phyloP scores from a whole-genome alignment of 2,113 vertebrate genomes.

The Cochlearius cochlearius region DNA sequence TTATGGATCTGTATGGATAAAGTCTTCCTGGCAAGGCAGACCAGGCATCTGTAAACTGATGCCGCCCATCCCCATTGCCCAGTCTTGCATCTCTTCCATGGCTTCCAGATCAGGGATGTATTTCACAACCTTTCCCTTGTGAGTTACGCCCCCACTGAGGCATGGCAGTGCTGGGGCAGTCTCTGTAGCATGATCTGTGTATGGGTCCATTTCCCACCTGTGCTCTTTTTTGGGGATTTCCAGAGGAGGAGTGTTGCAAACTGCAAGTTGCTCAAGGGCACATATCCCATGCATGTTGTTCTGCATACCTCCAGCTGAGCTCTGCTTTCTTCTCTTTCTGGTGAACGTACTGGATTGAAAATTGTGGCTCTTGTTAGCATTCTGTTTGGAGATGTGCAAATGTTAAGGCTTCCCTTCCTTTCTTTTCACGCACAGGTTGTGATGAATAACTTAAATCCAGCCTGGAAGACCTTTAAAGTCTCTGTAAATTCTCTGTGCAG shows the following conservation, averaged over 20 bases:
- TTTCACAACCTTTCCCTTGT: neutral
- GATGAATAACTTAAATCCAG: slow-evolving; percentile 97
- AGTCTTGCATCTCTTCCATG: neutral
- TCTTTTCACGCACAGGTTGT: slow-evolving; percentile 82
- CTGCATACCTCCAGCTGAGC: neutral
- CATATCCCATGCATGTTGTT: neutral
- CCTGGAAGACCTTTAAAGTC: slow-evolving; percentile 97
- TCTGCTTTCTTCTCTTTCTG: neutral
- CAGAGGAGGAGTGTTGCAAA: neutral
- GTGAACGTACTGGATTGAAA: neutral
- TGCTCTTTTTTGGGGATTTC: neutral
- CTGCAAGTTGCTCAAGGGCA: neutral
- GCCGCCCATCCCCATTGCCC: neutral
- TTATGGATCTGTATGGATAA: neutral
- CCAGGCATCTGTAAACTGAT: neutral
- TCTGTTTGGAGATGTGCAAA: slow-evolving; percentile 22
- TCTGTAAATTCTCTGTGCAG: slow-evolving; percentile 97
- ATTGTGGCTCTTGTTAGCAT: neutral
- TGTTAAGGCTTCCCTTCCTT: neutral
- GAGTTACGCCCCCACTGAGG: fast-evolving
- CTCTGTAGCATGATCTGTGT: neutral
- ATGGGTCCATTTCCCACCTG: neutral
- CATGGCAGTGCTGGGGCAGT: neutral
- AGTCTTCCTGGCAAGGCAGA: neutral
- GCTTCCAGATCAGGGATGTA: neutral